phyloP scores from a whole-genome alignment of 2,113 vertebrate species.

The Calonectris borealis region DNA sequence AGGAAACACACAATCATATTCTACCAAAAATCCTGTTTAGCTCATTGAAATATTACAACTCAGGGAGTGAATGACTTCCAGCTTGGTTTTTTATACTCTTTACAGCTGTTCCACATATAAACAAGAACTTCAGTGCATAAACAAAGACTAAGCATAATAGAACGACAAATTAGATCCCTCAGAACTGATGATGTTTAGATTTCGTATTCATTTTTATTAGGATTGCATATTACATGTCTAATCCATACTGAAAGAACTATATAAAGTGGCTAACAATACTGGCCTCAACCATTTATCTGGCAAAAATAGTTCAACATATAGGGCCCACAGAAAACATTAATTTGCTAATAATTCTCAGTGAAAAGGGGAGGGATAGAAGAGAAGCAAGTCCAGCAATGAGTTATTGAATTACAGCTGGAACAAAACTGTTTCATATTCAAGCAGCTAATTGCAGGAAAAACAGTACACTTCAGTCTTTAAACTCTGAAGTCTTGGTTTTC shows the following conservation, averaged over 20 bases:
- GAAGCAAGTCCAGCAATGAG: constrained; percentile 25
- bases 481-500: constrained; percentile 67
- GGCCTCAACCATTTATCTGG: neutral
- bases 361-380: neutral
- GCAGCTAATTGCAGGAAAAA: constrained; percentile 66
- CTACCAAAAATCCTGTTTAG: neutral
- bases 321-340: neutral
- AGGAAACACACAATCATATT: neutral
- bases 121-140: constrained; percentile 53
- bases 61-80: neutral
- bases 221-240: neutral
- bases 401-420: constrained; percentile 68
- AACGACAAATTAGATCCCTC: constrained; percentile 10
- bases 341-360: constrained; percentile 52
- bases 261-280: neutral
- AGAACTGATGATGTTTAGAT: constrained; percentile 21
- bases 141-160: constrained; percentile 6
- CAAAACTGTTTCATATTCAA: constrained; percentile 71
- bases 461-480: constrained; percentile 57
- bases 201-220: constrained; percentile 29
- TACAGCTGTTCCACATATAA: constrained; percentile 41
- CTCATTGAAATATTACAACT: neutral
- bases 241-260: neutral
- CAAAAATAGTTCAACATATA: neutral
- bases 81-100: neutral